These are phyloP conservation scores for Balaenoptera acutorostrata DNA, from an alignment of 2,113 vertebrate genomes.

Conservation along the genomic window DNA sequence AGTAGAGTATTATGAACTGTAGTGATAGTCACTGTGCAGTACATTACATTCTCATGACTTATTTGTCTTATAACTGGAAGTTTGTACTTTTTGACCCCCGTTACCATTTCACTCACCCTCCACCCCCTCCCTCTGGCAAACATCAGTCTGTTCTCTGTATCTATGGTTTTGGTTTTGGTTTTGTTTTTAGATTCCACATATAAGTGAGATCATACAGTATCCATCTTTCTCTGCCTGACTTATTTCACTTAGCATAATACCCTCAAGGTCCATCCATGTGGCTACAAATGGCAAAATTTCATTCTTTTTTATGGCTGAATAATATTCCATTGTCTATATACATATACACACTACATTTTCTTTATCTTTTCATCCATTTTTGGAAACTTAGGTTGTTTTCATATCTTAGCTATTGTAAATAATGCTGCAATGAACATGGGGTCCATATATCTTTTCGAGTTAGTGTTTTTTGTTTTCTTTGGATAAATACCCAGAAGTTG, in stretches of 20 bases:
- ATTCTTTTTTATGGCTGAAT: not conserved
- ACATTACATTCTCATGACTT: not conserved
- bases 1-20: no score
- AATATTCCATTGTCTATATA: not conserved
- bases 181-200: not conserved
- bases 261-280: not conserved
- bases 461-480: not conserved
- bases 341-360: not conserved
- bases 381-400: not conserved
- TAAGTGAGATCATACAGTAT: not conserved
- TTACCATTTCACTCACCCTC: not conserved
- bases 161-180: not conserved
- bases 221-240: not conserved
- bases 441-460: not conserved
- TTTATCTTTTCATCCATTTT: not conserved
- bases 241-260: not conserved
- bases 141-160: not conserved
- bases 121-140: not conserved
- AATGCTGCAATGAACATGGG: not conserved
- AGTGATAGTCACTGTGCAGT: no score
- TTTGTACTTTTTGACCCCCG: not conserved
- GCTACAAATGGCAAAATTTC: not conserved
- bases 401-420: not conserved
- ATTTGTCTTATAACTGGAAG: not conserved
- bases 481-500: not conserved